phyloP scores from a whole-genome alignment of 1,140 invertebrate genomes.

The Paracyclopina nana region DNA sequence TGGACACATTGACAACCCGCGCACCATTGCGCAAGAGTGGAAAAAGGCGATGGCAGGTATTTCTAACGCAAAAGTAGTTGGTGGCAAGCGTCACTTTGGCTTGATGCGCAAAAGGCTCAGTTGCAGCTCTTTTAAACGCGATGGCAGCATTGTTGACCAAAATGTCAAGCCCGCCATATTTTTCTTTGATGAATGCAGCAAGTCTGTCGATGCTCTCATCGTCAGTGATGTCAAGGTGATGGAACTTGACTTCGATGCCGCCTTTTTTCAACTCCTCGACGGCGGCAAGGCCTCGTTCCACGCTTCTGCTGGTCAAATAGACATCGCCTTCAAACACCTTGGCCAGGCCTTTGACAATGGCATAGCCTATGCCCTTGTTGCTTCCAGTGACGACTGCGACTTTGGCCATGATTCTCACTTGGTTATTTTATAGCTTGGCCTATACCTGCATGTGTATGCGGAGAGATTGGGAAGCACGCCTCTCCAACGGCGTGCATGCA shows the following conservation, averaged over 20 bases:
- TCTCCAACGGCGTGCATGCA: too few relatives aligned
- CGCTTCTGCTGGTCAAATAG: conserved; percentile 40
- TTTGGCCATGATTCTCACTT: too few relatives aligned
- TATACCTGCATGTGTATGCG: too few relatives aligned
- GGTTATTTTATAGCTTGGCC: too few relatives aligned
- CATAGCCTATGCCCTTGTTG: conserved; percentile 55
- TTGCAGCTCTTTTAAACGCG: conserved; percentile 40
- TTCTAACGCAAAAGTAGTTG: conserved; percentile 44
- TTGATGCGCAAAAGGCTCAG: conserved; percentile 41
- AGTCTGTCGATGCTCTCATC: conserved; percentile 36
- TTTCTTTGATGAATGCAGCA: conserved; percentile 36
- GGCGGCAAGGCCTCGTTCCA: conserved; percentile 33
- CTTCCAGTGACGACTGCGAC: conserved; percentile 37
- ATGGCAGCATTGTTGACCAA: conserved; percentile 69
- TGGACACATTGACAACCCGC: conserved; percentile 51
- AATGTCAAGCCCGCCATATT: conserved; percentile 51
- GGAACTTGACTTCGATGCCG: conserved; percentile 37
- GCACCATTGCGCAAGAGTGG: conserved; percentile 43
- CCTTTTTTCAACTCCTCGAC: conserved; percentile 32
- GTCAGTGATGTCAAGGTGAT: conserved; percentile 44
- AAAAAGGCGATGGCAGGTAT: conserved; percentile 41
- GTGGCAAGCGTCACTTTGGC: conserved; percentile 43
- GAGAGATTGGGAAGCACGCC: too few relatives aligned
- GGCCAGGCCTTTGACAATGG: conserved; percentile 42
- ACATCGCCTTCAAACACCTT: conserved; percentile 39